These are phyloP conservation scores for Thamnophis sirtalis DNA, from an alignment of 2,113 vertebrate species.

Conservation along the genomic window DNA sequence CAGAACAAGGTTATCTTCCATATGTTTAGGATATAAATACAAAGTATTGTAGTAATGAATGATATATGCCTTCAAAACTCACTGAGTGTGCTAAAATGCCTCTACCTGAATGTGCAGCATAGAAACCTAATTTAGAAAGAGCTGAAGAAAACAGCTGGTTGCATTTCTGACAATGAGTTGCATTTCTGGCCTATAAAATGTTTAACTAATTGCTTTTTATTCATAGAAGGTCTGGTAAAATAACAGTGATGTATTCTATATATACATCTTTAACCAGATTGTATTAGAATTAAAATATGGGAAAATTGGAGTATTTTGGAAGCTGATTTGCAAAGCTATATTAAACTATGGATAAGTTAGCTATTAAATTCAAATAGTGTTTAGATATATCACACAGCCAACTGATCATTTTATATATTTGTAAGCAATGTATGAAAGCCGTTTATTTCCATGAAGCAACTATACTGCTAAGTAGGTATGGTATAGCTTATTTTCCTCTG, in stretches of 20 bases:
- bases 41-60: neutral
- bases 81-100: neutral
- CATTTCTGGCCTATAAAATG: neutral
- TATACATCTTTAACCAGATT: neutral
- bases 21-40: neutral
- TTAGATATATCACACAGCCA: neutral
- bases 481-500: neutral
- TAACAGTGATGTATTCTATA: neutral
- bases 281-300: neutral
- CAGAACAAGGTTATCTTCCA: neutral
- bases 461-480: neutral
- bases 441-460: neutral
- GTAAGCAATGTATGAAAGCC: neutral
- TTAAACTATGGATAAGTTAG: neutral
- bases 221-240: neutral
- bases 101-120: neutral
- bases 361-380: neutral
- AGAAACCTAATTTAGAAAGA: neutral
- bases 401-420: neutral
- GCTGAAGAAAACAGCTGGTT: neutral
- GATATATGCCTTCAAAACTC: neutral
- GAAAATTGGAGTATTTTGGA: neutral
- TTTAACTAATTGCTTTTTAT: neutral
- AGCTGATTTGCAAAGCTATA: neutral
- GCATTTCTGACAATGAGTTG: neutral